Base-by-base conservation (phyloP, 1,140 invertebrate species). In the Eurosta solidaginis region DNA sequence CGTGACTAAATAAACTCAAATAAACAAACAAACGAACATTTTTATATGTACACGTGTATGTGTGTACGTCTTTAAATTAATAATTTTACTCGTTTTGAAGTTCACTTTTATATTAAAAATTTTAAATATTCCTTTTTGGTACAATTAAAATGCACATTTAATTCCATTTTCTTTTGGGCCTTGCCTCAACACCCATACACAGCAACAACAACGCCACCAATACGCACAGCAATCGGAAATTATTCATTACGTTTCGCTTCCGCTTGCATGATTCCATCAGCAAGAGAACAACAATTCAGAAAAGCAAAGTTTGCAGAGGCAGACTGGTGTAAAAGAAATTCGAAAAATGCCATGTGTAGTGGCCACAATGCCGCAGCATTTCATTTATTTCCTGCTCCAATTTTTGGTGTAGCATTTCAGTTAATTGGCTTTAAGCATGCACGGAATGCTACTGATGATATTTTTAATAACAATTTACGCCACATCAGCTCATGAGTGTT, bases 381-480 rank as follows among this genome's bases (percentile, higher is more conserved):
- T 68, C 59, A 68, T 68, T 68, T 68, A 68, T 68, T 68, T 68
- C 59, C 33, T 36, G 29, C 59, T 40, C 27, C 59, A 68, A 68
- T 68, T 68, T 17, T 22, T 68, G 22, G 6, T 20, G n/a, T 20
- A n/a, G 29, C 59, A 40, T 63, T 29, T 54, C 52, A 54, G 10
- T 63, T 36, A 12, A 6, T 12, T 33, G 33, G 14, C 12, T n/a
- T 22, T 7, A 25, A 25, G 29, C 29, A n/a, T n/a, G n/a, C n/a
- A n/a, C n/a, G n/a, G n/a, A n/a, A n/a, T 22, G 40, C 33, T n/a
- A 7, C 29, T 36, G 59, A 68, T 40, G 59, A 68, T 68, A 33
- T 33, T 22, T 68, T 68, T 68, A 68, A 68, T 40, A 68, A 68
- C 33, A 68, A 68, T 68, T 68, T 68, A 68, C 59, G 33, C 59